Evolutionary conservation across 2,797 vertebrate species (phyloP), one percentile per base, ranked within the genome.

Genomic region (Hypotaenidia philippensis): DNA sequence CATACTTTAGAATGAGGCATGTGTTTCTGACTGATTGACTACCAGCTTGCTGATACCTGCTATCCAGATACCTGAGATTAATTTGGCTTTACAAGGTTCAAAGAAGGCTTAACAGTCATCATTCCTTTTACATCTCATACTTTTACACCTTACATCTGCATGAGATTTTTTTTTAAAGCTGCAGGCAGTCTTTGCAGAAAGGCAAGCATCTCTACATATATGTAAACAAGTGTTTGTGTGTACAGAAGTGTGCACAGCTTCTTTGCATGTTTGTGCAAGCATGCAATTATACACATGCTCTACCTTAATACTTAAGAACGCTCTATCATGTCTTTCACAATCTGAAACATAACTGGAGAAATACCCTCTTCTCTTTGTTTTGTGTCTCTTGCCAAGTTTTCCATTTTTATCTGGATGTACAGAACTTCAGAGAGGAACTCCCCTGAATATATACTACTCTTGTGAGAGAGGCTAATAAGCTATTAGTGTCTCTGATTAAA

Each of bases 401-500:
- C 14, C 8, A 50, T 19, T 71, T 96, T 89, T 61, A 21, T 41
- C 50, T 86, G 32, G 21, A 89, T 53, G 13, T 32, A 81, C 25
- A 57, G 41, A 88, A 26, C 32, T 78, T 86, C 69, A 83, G 71
- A 87, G 53, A 64, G 9, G 40, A 85, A 25, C 10, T 83, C 36
- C 32, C 27, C 32, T 44, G 31, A 41, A 71, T 4, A 85, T 36
- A 80, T 45, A 80, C 52, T 77, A 18, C 9, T 87, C 27, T 69
- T 85, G 44, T 19, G 41, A 44, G 41, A 18, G 18, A 41, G 16
- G n/a, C 40, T 77, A 91, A 71, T 31, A 92, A 80, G 18, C 21
- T 80, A 22, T 52, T 88, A 57, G 19, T 49, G 27, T 57, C 38
- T 85, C 32, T 86, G 53, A 81, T 90, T 93, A 88, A 94, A 94